Percentiles rank a stretch among this genome's conserved stretches.
Conservation (phyloP, 2,797 vertebrate species). For the Labeo calbasu region DNA sequence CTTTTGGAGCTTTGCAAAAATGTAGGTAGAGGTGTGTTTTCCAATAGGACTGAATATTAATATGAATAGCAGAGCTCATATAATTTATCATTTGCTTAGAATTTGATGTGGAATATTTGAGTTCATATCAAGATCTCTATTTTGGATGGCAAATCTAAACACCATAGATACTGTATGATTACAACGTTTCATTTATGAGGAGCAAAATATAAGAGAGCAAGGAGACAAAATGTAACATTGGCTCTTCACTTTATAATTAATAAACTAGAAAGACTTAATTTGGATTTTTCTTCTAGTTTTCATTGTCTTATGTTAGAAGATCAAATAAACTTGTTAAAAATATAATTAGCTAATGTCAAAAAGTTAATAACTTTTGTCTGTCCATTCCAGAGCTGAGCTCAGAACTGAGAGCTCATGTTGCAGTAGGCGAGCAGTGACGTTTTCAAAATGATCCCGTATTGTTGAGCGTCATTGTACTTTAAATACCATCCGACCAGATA, state of each 20-base stretch:
- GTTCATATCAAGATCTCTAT: not conserved
- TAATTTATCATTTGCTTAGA: not conserved
- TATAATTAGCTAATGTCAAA: not conserved
- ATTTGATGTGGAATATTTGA: not conserved
- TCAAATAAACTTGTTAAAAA: not conserved
- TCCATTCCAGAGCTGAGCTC: not conserved
- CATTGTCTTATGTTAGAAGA: not conserved
- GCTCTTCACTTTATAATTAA: not conserved
- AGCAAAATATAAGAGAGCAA: not conserved
- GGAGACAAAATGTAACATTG: not conserved
- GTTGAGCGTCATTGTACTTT: constrained; percentile 1
- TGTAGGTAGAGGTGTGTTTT: not conserved
- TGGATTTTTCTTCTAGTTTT: not conserved
- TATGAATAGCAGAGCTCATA: not conserved
- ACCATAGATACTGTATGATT: not conserved
- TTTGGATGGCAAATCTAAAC: not conserved
- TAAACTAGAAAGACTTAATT: too few species aligned
- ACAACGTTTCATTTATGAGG: not conserved
- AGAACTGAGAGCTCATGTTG: not conserved
- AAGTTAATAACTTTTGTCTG: constrained; percentile 10
- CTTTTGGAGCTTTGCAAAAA: not conserved
- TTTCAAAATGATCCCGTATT: constrained; percentile 16
- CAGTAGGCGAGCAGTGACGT: constrained; percentile 2
- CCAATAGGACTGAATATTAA: not conserved
- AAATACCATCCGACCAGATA: not conserved